Evolutionary conservation across 2,113 vertebrate genomes (phyloP).

Genomic region (Diglossa brunneiventris): DNA sequence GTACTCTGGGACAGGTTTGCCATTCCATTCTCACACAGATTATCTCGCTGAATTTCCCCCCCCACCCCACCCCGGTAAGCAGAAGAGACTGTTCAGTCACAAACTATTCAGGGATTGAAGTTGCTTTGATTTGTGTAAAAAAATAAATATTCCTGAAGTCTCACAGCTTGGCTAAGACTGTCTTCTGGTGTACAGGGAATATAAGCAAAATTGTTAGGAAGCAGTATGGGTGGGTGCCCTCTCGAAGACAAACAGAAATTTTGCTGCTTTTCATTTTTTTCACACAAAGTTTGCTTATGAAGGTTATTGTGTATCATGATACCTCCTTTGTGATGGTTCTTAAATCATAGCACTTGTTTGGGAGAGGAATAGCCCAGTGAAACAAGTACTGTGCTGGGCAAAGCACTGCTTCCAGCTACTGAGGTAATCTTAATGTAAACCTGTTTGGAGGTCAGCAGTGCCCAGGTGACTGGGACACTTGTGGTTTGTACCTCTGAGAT

Average conservation of each 20-base stretch:
- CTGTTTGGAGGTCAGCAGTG: neutral
- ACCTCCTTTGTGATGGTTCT: neutral
- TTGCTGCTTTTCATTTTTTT: neutral
- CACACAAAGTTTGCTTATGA: neutral
- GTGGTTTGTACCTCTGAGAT: neutral
- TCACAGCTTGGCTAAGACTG: neutral
- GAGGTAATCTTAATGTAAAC: neutral
- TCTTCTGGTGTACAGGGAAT: neutral
- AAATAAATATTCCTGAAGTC: neutral
- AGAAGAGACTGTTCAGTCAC: neutral
- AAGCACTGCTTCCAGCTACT: neutral
- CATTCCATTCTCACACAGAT: neutral
- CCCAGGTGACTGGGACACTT: rapidly evolving
- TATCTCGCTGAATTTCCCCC: neutral
- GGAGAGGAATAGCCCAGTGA: neutral
- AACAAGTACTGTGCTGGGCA: rapidly evolving
- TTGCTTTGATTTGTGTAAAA: neutral
- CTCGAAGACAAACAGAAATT: neutral
- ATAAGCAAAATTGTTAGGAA: neutral
- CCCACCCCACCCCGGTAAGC: rapidly evolving
- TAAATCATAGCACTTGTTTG: neutral
- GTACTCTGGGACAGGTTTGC: neutral
- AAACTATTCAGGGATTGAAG: neutral
- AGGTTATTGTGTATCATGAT: neutral
- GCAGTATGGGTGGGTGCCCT: neutral